A percentile compares a stretch with the other conserved stretches of the same genome.
Conservation (phyloP, 2,888 invertebrate species). For the Acrocyrtus sp. region DNA sequence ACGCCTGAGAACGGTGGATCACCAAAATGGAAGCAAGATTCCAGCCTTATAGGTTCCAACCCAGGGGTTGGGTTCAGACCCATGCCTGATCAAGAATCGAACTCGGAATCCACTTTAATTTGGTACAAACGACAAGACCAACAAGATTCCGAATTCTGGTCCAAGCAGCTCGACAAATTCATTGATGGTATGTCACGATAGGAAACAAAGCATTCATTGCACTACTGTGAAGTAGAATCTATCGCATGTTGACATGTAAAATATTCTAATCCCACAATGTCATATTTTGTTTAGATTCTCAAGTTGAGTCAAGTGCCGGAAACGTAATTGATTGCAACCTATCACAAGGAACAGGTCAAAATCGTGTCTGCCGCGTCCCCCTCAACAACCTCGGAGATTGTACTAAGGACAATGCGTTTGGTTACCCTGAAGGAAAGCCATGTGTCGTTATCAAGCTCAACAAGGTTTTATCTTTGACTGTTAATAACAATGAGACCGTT, state of each 20-base stretch:
- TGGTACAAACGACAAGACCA: slow-evolving; percentile 79
- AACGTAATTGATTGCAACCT: slow-evolving; percentile 8
- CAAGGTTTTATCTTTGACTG: slow-evolving; percentile 68
- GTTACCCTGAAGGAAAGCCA: slow-evolving; percentile 88
- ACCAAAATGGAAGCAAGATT: slow-evolving; percentile 91
- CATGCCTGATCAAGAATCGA: slow-evolving; percentile 85
- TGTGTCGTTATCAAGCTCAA: slow-evolving; percentile 98
- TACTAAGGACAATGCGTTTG: slow-evolving; percentile 73
- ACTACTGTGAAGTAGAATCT: too few relatives aligned
- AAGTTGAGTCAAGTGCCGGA: neutral
- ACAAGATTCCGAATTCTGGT: slow-evolving; percentile 84
- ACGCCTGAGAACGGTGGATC: slow-evolving; percentile 65
- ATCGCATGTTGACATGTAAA: too few relatives aligned
- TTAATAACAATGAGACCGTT: neutral
- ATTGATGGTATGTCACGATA: slow-evolving; percentile 84
- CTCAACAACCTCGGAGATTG: slow-evolving; percentile 4
- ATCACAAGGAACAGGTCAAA: neutral
- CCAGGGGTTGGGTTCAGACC: slow-evolving; percentile 96
- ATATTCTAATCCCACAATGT: too few relatives aligned
- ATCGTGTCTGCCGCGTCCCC: slow-evolving; percentile 20
- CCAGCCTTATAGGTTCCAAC: slow-evolving; percentile 90
- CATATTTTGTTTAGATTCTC: neutral
- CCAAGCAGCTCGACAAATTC: slow-evolving; percentile 78
- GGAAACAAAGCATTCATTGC: too few relatives aligned
- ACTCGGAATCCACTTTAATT: slow-evolving; percentile 96